Evolutionary conservation across 2,113 vertebrate genomes (phyloP).

Genomic region (Sisor rabdophorus): DNA sequence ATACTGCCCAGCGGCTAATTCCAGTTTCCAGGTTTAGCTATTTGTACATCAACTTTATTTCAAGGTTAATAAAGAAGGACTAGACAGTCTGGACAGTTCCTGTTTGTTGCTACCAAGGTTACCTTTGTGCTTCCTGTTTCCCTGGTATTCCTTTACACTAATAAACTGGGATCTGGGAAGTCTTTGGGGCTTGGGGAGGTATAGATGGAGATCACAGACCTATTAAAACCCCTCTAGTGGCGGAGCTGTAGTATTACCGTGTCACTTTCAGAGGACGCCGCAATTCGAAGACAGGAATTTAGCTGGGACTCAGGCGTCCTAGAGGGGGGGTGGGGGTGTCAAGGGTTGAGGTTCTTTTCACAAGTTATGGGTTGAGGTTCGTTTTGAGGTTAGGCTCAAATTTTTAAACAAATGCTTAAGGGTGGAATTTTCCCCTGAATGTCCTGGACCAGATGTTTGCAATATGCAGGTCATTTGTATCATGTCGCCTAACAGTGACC

Average conservation of each 20-base stretch:
- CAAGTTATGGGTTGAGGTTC: neutral
- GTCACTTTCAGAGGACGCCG: too few relatives aligned
- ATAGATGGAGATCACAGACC: neutral
- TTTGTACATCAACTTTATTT: neutral
- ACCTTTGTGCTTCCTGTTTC: neutral
- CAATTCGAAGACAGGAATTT: neutral
- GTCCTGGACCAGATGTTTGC: neutral
- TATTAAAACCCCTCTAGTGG: neutral
- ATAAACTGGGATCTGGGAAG: neutral
- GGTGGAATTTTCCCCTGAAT: neutral
- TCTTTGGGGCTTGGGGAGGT: neutral
- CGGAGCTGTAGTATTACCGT: neutral
- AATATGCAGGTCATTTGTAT: constrained; percentile 1
- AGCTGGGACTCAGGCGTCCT: neutral
- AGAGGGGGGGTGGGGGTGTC: neutral
- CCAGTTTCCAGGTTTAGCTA: neutral
- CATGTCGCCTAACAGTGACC: neutral
- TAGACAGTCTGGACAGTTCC: neutral
- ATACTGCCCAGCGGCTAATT: too few relatives aligned
- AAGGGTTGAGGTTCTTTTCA: neutral
- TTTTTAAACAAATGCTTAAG: neutral
- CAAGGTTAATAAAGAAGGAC: neutral
- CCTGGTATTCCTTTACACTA: neutral
- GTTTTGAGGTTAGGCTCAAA: neutral
- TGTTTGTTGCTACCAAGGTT: neutral